Base-by-base conservation (phyloP, 2,113 vertebrate species). In the Ovibos moschatus region DNA sequence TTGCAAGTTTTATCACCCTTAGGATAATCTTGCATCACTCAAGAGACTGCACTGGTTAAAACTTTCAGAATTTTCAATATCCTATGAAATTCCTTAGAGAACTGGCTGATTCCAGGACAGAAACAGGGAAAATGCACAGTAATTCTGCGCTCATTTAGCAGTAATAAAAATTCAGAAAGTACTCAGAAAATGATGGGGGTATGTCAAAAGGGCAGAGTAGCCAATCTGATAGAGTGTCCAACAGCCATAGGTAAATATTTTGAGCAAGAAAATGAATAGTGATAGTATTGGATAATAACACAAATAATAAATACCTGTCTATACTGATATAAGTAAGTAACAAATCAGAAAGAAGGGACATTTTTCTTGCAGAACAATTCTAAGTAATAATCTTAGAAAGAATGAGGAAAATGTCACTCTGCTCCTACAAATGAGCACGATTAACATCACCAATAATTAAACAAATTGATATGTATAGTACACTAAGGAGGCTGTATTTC, bases 211-310 rank as follows among this genome's bases (percentile, higher is more conserved):
- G 10, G 27, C 36, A 40, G 23, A 64, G 8, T 1, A 76, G 28
- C 7, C 21, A 45, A 64, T 3, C n/a, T 60, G 30, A 87, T 47
- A 79, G 17, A 45, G 2, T 36, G 33, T 0, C 9, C 23, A 62
- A 25, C n/a, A 64, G 16, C 11, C 47, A 60, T 67, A 82, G 1
- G 13, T 33, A 6, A 71, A 96, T 1, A 15, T 19, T 33, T 53
- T 93, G 8, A 96, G 43, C 28, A 74, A 92, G 30, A 94, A 97
- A 62, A 89, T 76, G 45, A 89, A 89, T 8, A 55, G 51, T 76
- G 30, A 71, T 13, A 11, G 4, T 43, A 79, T 0, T 43, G 6
- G 25, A 30, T 87, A 58, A 82, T 64, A 76, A 36, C 13, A 43
- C 16, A 97, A 53, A 86, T 28, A 30, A 57, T 60, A 78, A 94